These are phyloP conservation scores for Drosophila rellima DNA, from an alignment of 2,888 invertebrate genomes.

Conservation along the genomic window DNA sequence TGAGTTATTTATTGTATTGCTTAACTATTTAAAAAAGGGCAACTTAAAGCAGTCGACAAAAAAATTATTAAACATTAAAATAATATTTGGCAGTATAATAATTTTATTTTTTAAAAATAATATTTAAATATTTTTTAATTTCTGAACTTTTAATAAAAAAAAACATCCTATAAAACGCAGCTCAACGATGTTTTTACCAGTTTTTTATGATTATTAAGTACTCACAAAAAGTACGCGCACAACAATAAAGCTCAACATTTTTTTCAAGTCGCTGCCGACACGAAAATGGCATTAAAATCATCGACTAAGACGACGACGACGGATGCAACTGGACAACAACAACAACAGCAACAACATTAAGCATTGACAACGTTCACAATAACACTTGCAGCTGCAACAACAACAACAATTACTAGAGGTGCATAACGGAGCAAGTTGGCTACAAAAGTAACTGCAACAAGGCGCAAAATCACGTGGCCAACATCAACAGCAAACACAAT, in stretches of 20 bases:
- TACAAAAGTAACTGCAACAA: slow-evolving; percentile 48
- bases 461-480: slow-evolving; percentile 73
- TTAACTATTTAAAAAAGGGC: neutral
- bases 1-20: too few species aligned
- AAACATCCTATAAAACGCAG: neutral
- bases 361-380: slow-evolving; percentile 30
- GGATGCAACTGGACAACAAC: slow-evolving; percentile 57
- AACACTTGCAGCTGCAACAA: slow-evolving; percentile 31
- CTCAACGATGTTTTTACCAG: neutral
- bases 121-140: too few species aligned
- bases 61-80: neutral
- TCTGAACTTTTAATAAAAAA: neutral
- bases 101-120: too few species aligned
- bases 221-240: slow-evolving; percentile 27
- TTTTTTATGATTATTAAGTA: slow-evolving; percentile 11
- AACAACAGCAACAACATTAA: slow-evolving; percentile 10
- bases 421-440: slow-evolving; percentile 50
- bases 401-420: slow-evolving; percentile 39
- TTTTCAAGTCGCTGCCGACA: slow-evolving; percentile 54
- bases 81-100: too few species aligned
- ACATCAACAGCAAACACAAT: slow-evolving; percentile 41
- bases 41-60: too few species aligned
- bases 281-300: slow-evolving; percentile 79
- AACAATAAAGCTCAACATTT: slow-evolving; percentile 24
- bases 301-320: slow-evolving; percentile 42